Conservation (phyloP, 2,797 vertebrate genomes). For the Phoxinus dragarum region DNA sequence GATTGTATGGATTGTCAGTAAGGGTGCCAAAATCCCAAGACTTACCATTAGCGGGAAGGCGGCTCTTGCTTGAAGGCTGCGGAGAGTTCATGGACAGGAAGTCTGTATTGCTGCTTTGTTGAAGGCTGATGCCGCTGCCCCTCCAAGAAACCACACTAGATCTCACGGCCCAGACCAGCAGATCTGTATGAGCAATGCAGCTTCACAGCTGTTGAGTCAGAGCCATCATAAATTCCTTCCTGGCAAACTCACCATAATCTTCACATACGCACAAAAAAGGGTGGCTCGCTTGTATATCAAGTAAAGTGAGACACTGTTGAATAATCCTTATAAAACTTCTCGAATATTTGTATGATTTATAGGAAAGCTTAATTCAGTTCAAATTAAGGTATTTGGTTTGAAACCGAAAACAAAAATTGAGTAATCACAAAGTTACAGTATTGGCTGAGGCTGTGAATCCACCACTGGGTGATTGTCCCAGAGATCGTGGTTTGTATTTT, state of each 20-base stretch:
- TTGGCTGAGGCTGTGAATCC: not conserved
- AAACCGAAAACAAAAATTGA: not conserved
- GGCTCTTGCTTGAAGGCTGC: slow-evolving; percentile 58
- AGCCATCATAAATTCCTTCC: slow-evolving; percentile 38
- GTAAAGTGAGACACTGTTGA: not conserved
- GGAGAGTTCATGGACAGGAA: slow-evolving; percentile 62
- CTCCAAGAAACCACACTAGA: slow-evolving; percentile 55
- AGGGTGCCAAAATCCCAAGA: slow-evolving; percentile 55
- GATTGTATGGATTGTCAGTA: slow-evolving; percentile 48
- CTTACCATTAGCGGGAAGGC: slow-evolving; percentile 47
- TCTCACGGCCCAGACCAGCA: slow-evolving; percentile 38
- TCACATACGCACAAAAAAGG: not conserved
- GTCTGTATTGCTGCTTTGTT: slow-evolving; percentile 61
- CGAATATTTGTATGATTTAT: not conserved
- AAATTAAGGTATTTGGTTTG: not conserved
- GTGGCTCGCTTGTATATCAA: not conserved
- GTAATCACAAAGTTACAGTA: not conserved
- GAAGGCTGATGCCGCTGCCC: slow-evolving; percentile 60
- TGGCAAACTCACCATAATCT: slow-evolving; percentile 17
- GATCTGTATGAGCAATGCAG: slow-evolving; percentile 41
- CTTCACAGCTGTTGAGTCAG: slow-evolving; percentile 47
- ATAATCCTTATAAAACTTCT: not conserved
- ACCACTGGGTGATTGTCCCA: not conserved
- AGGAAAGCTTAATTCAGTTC: not conserved
- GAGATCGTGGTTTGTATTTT: not conserved